Percentiles rank a stretch among this genome's conserved stretches.
Evolutionary conservation across 2,888 invertebrate genomes (phyloP).

Genomic region (Apantesis nais): DNA sequence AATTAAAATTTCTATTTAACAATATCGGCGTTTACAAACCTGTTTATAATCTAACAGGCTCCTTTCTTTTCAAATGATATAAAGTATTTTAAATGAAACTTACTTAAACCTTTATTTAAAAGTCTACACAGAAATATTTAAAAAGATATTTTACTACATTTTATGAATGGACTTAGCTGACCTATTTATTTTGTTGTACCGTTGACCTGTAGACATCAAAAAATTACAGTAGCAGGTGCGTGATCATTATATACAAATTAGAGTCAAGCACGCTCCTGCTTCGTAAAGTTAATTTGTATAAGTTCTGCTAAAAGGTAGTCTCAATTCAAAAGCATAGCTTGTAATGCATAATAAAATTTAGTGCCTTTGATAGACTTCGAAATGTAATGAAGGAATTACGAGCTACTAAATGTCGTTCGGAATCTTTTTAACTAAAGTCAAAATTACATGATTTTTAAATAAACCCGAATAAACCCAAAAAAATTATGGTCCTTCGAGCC

Average conservation of each 20-base stretch:
- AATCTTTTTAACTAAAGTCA: neutral
- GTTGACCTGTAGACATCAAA: conserved; percentile 36
- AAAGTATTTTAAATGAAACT: neutral
- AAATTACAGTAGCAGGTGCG: conserved; percentile 37
- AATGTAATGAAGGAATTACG: conserved; percentile 5
- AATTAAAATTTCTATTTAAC: no score
- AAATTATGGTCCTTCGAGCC: no score
- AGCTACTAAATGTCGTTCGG: neutral
- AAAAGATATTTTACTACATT: neutral
- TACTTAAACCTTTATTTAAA: neutral
- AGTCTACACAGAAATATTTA: neutral
- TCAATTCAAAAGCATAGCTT: conserved; percentile 3
- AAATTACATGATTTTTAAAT: neutral
- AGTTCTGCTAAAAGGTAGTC: conserved; percentile 8
- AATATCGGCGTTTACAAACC: neutral
- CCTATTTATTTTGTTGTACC: conserved; percentile 16
- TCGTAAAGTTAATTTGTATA: conserved; percentile 34
- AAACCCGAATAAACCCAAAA: no score
- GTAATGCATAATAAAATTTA: conserved; percentile 19
- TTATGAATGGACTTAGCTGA: conserved; percentile 15
- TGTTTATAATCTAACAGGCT: neutral
- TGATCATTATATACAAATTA: conserved; percentile 39
- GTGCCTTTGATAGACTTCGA: conserved; percentile 9
- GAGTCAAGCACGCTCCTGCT: conserved; percentile 35
- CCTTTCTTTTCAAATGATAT: neutral